These are phyloP conservation scores for Labeo rohita DNA, from an alignment of 2,113 vertebrate species.

Conservation along the genomic window DNA sequence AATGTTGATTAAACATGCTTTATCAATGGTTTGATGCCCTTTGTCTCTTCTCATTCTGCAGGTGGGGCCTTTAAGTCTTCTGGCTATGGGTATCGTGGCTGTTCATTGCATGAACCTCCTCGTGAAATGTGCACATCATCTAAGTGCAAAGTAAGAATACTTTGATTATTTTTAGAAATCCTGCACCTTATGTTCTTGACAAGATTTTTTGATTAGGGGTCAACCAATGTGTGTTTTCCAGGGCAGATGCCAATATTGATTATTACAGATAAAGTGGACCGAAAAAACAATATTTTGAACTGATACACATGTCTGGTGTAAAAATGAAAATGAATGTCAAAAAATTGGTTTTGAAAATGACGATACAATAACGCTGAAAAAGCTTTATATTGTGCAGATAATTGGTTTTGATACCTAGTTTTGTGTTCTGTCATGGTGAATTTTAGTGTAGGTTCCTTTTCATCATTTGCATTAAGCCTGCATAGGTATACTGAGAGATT, in stretches of 20 bases:
- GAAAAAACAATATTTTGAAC: too few relatives aligned
- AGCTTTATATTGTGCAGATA: too few relatives aligned
- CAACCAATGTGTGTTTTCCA: too few relatives aligned
- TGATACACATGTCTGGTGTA: too few relatives aligned
- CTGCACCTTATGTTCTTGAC: background rate
- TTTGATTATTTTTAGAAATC: background rate
- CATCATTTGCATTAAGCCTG: background rate
- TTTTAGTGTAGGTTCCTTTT: background rate
- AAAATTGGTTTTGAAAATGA: too few relatives aligned
- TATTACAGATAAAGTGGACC: too few relatives aligned
- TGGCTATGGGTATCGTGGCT: constrained; percentile 88
- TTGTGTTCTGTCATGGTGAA: background rate
- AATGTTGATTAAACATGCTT: background rate
- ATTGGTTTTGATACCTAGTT: background rate
- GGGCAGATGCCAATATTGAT: too few relatives aligned
- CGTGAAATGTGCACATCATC: constrained; percentile 90
- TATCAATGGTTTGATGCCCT: background rate
- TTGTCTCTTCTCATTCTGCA: constrained; percentile 61
- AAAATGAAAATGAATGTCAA: too few relatives aligned
- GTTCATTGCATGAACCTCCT: constrained; percentile 94
- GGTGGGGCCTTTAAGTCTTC: constrained; percentile 90
- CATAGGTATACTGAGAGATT: too few relatives aligned
- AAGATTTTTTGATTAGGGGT: background rate
- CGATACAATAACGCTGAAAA: too few relatives aligned
- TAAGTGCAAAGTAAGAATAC: constrained; percentile 86